Conservation (phyloP, 2,797 vertebrate genomes). For the Eupleurogrammus muticus region DNA sequence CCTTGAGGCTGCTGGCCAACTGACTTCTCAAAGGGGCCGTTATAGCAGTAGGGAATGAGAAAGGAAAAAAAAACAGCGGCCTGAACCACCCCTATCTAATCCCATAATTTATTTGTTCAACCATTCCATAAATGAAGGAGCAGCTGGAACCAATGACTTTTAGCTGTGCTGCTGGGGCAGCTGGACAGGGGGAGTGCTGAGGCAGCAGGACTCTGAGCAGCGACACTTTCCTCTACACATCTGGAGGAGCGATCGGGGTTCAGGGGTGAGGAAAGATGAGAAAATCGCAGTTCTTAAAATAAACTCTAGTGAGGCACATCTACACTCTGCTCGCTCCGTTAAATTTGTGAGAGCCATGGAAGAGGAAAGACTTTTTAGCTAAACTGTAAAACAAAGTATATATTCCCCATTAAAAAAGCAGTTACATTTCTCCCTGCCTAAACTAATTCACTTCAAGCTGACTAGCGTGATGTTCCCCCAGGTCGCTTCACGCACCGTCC, state of each 20-base stretch:
- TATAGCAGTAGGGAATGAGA: constrained; percentile 20
- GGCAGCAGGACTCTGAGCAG: constrained; percentile 89
- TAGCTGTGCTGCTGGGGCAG: constrained; percentile 89
- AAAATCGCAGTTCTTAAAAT: constrained; percentile 88
- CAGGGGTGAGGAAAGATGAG: constrained; percentile 87
- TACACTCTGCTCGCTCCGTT: constrained; percentile 38
- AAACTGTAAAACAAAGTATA: constrained; percentile 23
- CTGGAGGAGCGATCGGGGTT: constrained; percentile 92
- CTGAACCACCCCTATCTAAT: constrained; percentile 86
- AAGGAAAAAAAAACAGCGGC: constrained; percentile 29
- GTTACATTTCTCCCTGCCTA: constrained; percentile 1
- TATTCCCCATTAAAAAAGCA: constrained; percentile 31
- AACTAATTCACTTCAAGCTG: background rate
- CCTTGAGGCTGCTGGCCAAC: constrained; percentile 32
- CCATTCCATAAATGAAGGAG: constrained; percentile 94
- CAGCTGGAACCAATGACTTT: constrained; percentile 97
- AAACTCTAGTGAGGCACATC: constrained; percentile 85
- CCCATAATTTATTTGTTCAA: constrained; percentile 98
- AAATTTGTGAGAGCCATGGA: constrained; percentile 20
- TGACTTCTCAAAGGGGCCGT: constrained; percentile 38
- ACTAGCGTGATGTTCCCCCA: background rate
- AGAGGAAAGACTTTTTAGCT: constrained; percentile 30
- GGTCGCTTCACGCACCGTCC: background rate
- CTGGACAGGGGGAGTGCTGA: constrained; percentile 94
- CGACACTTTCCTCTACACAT: constrained; percentile 91